These are phyloP conservation scores for Drosophila maculinotata DNA, from an alignment of 2,888 invertebrate species.

Conservation along the genomic window DNA sequence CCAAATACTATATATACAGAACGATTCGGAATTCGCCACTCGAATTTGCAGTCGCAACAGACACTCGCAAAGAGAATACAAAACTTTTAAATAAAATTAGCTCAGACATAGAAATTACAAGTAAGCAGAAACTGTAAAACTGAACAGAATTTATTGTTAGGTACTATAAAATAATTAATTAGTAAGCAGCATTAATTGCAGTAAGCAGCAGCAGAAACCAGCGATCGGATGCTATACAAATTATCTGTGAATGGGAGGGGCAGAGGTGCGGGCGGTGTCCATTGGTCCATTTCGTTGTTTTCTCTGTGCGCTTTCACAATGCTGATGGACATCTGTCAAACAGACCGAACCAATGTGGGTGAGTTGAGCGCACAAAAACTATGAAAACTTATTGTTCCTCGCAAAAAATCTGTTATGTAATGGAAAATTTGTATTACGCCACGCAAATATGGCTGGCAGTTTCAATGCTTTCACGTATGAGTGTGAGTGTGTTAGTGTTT, in stretches of 20 bases:
- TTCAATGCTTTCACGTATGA: constrained; percentile 4
- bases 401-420: constrained; percentile 48
- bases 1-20: not conserved
- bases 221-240: constrained; percentile 18
- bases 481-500: constrained; percentile 1
- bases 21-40: constrained; percentile 14
- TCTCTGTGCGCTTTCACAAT: constrained; percentile 30
- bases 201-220: constrained; percentile 2
- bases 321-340: constrained; percentile 30
- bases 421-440: constrained; percentile 27
- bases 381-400: constrained; percentile 6
- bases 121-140: constrained; percentile 25
- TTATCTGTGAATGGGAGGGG: constrained; percentile 1
- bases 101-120: constrained; percentile 21
- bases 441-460: constrained; percentile 31
- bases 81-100: constrained; percentile 50
- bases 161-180: constrained; percentile 21
- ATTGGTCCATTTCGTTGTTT: constrained; percentile 37
- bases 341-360: constrained; percentile 72
- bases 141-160: constrained; percentile 35
- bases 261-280: not conserved
- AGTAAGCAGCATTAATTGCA: constrained; percentile 27
- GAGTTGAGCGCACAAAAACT: constrained; percentile 36
- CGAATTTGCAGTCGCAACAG: constrained; percentile 22
- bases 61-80: constrained; percentile 14